Evolutionary conservation across 2,113 vertebrate genomes (phyloP), one percentile per base, ranked within the genome.

Genomic region (Podarcis cretensis): DNA sequence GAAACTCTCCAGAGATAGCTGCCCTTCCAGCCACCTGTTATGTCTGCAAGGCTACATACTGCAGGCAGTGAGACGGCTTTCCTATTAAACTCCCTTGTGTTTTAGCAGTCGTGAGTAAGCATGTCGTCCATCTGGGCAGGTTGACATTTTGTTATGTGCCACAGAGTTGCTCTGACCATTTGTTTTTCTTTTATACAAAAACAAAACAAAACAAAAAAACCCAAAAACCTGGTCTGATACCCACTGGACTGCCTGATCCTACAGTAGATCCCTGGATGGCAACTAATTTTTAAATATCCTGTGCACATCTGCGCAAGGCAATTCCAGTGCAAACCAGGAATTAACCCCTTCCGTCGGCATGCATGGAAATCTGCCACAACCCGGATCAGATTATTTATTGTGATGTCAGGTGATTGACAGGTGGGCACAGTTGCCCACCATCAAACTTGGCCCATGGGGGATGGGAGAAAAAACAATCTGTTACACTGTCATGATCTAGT

Each of bases 21-120:
- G 16, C 30, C 81, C n/a, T 77, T 77, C 59, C 75, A 63, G 83
- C 79, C 87, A 69, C 73, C 78, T 76, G 90, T 68, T 85, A 7
- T 23, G 23, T 25, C 65, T 83, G 35, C 18, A 65, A 59, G 65
- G 18, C 80, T 16, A 84, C 81, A 71, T 12, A 10, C 40, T 83
- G 21, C 1, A 1, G 43, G 12, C 21, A 1, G 66, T 84, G 40
- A 25, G 63, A 16, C 23, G 13, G 14, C 8, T 77, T 68, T 48
- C 73, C 54, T 54, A n/a, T 69, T 35, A 68, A 57, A 8, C 48
- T 68, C 21, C 0, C 0, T 65, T 78, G 43, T 86, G 10, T 35
- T 87, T 27, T 59, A 84, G 48, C 68, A 21, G 23, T 10, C 78
- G 37, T 32, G 77, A 37, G 21, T 0, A 1, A 75, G 3, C 63